A percentile compares a stretch with the other conserved stretches of the same genome.
phyloP scores from a whole-genome alignment of 2,797 vertebrate genomes.

The Threskiornis aethiopicus region DNA sequence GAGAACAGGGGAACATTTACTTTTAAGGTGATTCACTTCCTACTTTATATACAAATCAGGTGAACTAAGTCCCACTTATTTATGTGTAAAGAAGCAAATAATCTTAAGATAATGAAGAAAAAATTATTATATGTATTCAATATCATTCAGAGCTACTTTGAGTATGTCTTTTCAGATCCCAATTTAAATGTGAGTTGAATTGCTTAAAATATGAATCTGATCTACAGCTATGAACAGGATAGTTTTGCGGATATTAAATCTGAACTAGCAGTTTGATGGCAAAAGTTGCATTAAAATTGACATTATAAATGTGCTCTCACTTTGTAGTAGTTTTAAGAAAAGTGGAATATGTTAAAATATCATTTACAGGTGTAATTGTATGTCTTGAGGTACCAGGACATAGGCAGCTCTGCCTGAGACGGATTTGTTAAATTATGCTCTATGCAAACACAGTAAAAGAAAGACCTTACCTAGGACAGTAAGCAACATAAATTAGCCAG shows the following conservation, averaged over 20 bases:
- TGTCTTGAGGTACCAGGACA: background rate
- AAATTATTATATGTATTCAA: background rate
- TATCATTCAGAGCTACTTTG: background rate
- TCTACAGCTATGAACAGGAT: background rate
- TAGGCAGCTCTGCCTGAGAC: background rate
- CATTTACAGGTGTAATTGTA: background rate
- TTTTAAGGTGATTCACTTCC: background rate
- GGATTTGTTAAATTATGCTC: background rate
- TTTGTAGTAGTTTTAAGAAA: background rate
- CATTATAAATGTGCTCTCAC: background rate
- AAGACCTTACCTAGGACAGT: background rate
- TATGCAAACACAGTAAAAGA: background rate
- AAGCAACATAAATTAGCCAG: background rate
- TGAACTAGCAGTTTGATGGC: background rate
- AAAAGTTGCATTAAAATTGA: background rate
- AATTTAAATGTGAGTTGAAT: background rate
- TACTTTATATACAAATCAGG: background rate
- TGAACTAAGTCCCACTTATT: background rate
- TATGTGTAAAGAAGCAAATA: background rate
- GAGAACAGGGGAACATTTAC: background rate
- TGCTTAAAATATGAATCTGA: background rate
- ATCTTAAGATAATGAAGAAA: background rate
- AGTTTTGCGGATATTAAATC: background rate
- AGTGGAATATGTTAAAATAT: background rate
- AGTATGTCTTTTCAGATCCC: background rate